Percentiles rank a stretch among this genome's conserved stretches.
Conservation (phyloP, 1,140 invertebrate genomes). For the Drosophila seguyi region DNA sequence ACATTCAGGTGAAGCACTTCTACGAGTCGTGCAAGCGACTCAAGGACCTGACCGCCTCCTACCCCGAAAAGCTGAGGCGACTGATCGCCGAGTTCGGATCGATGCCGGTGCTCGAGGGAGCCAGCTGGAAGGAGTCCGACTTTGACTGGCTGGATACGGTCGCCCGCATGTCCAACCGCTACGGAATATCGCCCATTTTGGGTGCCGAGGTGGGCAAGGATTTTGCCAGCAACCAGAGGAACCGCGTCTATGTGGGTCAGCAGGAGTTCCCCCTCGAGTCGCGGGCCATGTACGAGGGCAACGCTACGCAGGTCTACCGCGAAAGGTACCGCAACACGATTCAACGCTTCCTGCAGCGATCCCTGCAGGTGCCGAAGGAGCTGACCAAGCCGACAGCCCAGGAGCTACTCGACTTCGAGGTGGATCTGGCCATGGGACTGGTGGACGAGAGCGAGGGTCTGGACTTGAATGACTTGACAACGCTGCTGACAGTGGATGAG, state of each 20-base stretch:
- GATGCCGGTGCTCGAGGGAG: conserved; percentile 53
- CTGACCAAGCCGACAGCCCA: conserved; percentile 44
- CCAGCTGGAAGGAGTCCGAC: conserved; percentile 40
- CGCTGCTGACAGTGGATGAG: conserved; percentile 41
- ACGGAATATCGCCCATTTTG: conserved; percentile 49
- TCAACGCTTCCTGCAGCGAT: conserved; percentile 27
- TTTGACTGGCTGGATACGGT: conserved; percentile 57
- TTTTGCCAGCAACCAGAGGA: conserved; percentile 51
- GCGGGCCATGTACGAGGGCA: conserved; percentile 62
- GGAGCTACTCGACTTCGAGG: conserved; percentile 70
- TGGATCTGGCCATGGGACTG: conserved; percentile 59
- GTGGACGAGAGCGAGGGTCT: conserved; percentile 41
- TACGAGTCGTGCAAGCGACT: conserved; percentile 51
- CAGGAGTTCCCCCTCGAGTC: conserved; percentile 50
- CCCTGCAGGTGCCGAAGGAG: conserved; percentile 32
- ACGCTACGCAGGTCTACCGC: conserved; percentile 51
- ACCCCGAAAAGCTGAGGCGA: conserved; percentile 31
- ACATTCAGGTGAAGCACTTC: conserved; percentile 60
- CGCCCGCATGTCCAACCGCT: conserved; percentile 41
- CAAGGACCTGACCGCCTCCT: conserved; percentile 13
- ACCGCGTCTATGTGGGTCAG: conserved; percentile 57
- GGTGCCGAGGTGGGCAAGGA: conserved; percentile 55
- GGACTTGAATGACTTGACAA: conserved; percentile 23
- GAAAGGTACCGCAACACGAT: conserved; percentile 22
- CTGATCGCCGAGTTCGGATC: conserved; percentile 59